Percentiles rank a stretch among this genome's conserved stretches.
phyloP scores from a whole-genome alignment of 2,113 vertebrate species.

The Lates calcarifer region DNA sequence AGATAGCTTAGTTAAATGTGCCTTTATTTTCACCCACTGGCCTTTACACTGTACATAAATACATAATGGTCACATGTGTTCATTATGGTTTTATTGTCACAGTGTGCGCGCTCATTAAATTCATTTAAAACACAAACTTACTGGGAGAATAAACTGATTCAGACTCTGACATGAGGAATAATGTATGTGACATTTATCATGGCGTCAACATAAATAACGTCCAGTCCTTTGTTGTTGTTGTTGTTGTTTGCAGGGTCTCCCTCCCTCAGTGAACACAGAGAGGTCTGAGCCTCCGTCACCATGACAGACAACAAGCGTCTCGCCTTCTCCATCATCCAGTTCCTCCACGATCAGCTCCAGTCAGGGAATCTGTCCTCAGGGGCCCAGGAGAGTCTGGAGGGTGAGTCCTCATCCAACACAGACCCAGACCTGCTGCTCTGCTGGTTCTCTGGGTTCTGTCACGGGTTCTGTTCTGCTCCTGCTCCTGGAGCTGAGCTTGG shows the following conservation, averaged over 20 bases:
- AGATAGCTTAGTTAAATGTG: too few relatives aligned
- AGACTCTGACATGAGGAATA: background rate
- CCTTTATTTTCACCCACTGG: too few relatives aligned
- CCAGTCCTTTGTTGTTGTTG: background rate
- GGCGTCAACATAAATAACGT: background rate
- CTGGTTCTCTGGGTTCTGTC: too few relatives aligned
- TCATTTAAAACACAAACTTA: too few relatives aligned
- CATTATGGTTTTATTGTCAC: too few relatives aligned
- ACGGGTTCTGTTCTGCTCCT: background rate
- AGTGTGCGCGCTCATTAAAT: too few relatives aligned
- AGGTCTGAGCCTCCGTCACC: constrained; percentile 64
- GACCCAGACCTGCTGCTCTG: background rate
- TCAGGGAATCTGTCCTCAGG: constrained; percentile 88
- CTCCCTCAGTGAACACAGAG: constrained; percentile 42
- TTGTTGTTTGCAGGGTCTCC: constrained; percentile 4
- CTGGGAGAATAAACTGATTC: too few relatives aligned
- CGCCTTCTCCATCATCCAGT: constrained; percentile 94
- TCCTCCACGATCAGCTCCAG: constrained; percentile 91
- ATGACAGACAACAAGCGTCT: constrained; percentile 96
- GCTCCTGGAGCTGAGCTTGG: too few relatives aligned
- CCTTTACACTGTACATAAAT: too few relatives aligned
- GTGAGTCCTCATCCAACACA: constrained; percentile 74
- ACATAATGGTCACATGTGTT: too few relatives aligned
- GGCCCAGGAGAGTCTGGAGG: constrained; percentile 97
- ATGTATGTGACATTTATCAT: background rate